Evolutionary conservation across 2,113 vertebrate genomes (phyloP).

Genomic region (Chloroceryle aenea): DNA sequence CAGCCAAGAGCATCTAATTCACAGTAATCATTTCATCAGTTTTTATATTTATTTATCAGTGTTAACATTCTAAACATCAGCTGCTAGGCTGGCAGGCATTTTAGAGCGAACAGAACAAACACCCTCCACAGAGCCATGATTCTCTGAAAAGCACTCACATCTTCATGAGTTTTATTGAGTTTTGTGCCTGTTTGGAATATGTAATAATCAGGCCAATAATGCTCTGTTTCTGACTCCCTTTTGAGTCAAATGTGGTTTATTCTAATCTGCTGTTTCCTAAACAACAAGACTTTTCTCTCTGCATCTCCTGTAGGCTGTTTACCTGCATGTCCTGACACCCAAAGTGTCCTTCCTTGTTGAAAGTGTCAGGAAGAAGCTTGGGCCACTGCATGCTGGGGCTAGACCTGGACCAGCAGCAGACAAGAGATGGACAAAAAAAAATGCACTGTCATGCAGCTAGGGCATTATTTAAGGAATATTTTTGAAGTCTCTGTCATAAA

Average conservation of each 20-base stretch:
- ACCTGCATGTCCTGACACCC: neutral
- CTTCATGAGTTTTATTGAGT: neutral
- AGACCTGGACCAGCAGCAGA: neutral
- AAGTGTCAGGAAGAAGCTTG: neutral
- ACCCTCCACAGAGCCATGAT: neutral
- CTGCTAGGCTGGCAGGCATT: neutral
- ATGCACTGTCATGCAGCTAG: neutral
- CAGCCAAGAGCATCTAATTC: neutral
- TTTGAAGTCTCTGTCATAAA: neutral
- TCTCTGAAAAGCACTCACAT: neutral
- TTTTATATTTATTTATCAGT: neutral
- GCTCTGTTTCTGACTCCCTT: neutral
- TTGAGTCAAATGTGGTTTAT: neutral
- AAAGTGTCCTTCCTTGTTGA: neutral
- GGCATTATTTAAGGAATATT: neutral
- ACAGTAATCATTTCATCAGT: neutral
- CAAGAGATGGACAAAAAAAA: neutral
- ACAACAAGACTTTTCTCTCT: neutral
- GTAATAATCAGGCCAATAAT: neutral
- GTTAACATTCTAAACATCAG: neutral
- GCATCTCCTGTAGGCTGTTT: neutral
- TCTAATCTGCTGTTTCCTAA: neutral
- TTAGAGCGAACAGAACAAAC: neutral
- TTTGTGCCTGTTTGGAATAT: neutral
- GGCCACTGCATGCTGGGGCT: neutral